A percentile compares a stretch with the other conserved stretches of the same genome.
Conservation (phyloP, 2,797 vertebrate species). For the Coendou prehensilis region DNA sequence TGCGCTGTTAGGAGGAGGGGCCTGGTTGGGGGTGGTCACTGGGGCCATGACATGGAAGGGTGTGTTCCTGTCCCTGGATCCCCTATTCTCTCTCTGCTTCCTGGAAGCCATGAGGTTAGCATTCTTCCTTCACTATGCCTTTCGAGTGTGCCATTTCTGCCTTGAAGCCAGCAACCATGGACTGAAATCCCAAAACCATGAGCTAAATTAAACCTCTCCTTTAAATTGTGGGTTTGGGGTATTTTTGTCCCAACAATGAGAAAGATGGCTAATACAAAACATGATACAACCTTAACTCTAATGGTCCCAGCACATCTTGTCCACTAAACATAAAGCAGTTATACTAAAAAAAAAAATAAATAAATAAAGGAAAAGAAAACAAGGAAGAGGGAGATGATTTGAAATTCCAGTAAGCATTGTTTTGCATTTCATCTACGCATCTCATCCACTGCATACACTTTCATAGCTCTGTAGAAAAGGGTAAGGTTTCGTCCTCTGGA, state of each 20-base stretch:
- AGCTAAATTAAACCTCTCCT: not conserved
- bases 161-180: not conserved
- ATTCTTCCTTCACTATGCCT: not conserved
- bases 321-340: constrained; percentile 52
- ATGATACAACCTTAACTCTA: constrained; percentile 21
- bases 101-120: not conserved
- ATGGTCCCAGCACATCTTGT: constrained; percentile 41
- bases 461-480: not conserved
- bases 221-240: not conserved
- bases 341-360: not conserved
- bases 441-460: not conserved
- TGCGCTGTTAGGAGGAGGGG: not conserved
- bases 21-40: not conserved
- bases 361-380: not conserved
- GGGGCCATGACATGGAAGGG: not conserved
- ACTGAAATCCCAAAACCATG: not conserved
- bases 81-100: not conserved
- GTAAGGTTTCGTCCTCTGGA: not conserved
- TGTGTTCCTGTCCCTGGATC: not conserved
- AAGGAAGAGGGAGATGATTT: not conserved
- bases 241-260: not conserved
- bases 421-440: constrained; percentile 33
- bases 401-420: constrained; percentile 52
- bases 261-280: not conserved
- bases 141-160: not conserved